These are phyloP conservation scores for Rhagophthalmus giganteus DNA, from an alignment of 2,888 invertebrate genomes.

Conservation along the genomic window DNA sequence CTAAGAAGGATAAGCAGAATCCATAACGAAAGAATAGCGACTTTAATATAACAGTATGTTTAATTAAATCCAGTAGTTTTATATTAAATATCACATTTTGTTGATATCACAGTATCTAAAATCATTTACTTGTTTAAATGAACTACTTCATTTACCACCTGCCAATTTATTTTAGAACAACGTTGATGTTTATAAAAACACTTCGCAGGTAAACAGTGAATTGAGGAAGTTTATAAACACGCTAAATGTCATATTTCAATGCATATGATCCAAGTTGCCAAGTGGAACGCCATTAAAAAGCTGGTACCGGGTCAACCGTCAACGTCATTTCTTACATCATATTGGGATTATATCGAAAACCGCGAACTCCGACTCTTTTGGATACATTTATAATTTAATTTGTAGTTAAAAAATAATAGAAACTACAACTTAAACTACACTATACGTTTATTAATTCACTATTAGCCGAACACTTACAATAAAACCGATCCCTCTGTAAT, in stretches of 20 bases:
- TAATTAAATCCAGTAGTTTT: constrained; percentile 28
- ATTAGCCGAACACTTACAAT: constrained; percentile 19
- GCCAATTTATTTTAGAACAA: constrained; percentile 2
- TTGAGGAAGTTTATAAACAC: constrained; percentile 21
- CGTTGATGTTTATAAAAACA: constrained; percentile 18
- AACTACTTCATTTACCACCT: constrained; percentile 12
- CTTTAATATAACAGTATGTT: too few relatives aligned
- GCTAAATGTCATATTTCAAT: constrained; percentile 32
- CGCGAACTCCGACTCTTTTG: constrained; percentile 5
- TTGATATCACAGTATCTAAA: constrained; percentile 46
- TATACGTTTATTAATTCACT: constrained; percentile 17
- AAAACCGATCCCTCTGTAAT: constrained; percentile 28
- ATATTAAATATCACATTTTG: constrained; percentile 47
- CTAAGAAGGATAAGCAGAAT: too few relatives aligned
- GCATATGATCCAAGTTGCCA: constrained; percentile 31
- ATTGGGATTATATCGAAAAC: constrained; percentile 17
- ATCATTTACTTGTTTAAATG: constrained; percentile 20
- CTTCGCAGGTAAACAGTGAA: constrained; percentile 11
- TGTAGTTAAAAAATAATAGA: constrained; percentile 4
- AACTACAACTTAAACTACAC: constrained; percentile 18
- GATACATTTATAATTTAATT: constrained; percentile 17
- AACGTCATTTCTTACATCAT: constrained; percentile 41
- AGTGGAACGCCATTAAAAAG: constrained; percentile 44
- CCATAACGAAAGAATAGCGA: too few relatives aligned
- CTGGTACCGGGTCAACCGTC: constrained; percentile 45